Evolutionary conservation across 2,113 vertebrate species (phyloP), one percentile per base, ranked within the genome.

Genomic region (Sarotherodon lohbergeri): DNA sequence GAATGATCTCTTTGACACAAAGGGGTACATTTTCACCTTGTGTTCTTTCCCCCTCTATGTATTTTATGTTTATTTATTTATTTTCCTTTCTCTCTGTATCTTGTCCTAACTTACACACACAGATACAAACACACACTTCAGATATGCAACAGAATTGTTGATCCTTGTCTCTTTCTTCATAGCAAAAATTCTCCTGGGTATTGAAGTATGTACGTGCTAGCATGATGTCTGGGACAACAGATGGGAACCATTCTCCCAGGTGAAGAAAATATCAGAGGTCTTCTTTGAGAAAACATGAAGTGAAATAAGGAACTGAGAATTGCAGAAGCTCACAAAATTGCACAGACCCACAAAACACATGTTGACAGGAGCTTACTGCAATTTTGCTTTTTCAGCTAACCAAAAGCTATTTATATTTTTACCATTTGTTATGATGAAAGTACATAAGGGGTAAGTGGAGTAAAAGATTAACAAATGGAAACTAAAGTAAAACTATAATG

Each of bases 211-310:
- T 85, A 43, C 52, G 3, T 63, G 81, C 86, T 88, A 85, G 83
- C 91, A 91, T 76, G 71, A 46, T 76, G 91, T 90, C 86, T 88
- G 48, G 43, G 80, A 91, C 79, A 88, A 86, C 88, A 91, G 88
- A 92, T 91, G 91, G 59, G 29, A 66, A 83, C 80, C 56, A 55
- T 66, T 87, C 63, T 93, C 82, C 61, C 66, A 90, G 86, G 86
- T 90, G 63, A 92, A 80, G 84, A 54, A 85, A 87, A 81, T 85
- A 93, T 90, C 80, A 90, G 56, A 93, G 85, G 83, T 84, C 48
- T 32, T 91, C 43, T 82, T 34, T 13, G 14, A 82, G 56, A 88
- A 29, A 88, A 86, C 57, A 52, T 4, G 19, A 63, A 63, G 59
- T 54, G 17, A 61, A 80, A 76, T 73, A 63, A 79, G 46, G 4